Base-by-base conservation (phyloP, 2,113 vertebrate genomes). In the Urocitellus parryii region DNA sequence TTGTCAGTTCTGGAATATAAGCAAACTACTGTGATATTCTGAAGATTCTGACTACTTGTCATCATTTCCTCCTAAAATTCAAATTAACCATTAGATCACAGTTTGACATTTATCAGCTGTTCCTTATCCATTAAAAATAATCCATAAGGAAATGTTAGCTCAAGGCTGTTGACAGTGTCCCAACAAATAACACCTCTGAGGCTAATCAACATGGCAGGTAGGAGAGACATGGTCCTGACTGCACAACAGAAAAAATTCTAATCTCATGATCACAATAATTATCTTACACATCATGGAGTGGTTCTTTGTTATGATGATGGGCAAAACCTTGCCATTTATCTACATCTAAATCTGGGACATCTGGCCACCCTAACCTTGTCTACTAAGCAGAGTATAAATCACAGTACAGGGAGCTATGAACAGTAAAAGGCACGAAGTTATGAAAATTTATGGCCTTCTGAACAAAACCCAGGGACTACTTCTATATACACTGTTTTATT, bases 341-440 rank as follows among this genome's bases (percentile, higher is more conserved):
- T 86, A 29, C 18, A 25, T 58, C 45, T 51, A n/a, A 76, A 42
- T 42, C 82, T 83, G 42, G 56, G 67, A 92, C 67, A 95, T 70
- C 86, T 96, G 90, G 76, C 81, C 70, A 48, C 42, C 42, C 32
- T 65, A 92, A 84, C 81, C 37, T 91, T 88, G 58, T 95, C n/a
- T 48, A 53, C 29, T 22, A 73, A 58, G 73, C n/a, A 76, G 5
- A 94, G 25, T 58, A 78, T 74, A 91, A 88, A 78, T 96, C 83
- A 85, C 78, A 91, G 78, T 22, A 73, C 92, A 68, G 37, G 81
- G 39, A 88, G 82, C 83, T 84, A 42, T 39, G 45, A 88, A 65
- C 65, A 73, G 56, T 48, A 11, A 88, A 77, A 80, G 9, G 51
- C 65, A 67, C 79, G 67, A 53, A 77, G 53, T 81, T 88, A 91